These are phyloP conservation scores for Drosophila differens DNA, from an alignment of 2,888 invertebrate genomes.

Conservation along the genomic window DNA sequence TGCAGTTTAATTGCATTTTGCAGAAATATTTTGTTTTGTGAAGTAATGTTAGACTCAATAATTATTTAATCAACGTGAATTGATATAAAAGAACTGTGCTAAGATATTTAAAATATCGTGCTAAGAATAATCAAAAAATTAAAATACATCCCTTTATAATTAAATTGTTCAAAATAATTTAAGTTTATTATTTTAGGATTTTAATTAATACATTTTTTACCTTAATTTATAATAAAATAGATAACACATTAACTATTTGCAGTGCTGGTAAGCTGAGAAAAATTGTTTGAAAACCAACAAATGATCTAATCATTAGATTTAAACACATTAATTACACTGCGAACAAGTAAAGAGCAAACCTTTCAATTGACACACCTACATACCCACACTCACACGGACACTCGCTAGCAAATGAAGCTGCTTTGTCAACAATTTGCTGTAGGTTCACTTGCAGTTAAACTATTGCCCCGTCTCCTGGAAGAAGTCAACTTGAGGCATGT, in stretches of 20 bases:
- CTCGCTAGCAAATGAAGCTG: slow-evolving; percentile 23
- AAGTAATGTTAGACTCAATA: neutral
- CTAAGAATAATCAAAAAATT: neutral
- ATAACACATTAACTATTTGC: neutral
- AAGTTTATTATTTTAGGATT: neutral
- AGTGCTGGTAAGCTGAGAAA: neutral
- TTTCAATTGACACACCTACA: slow-evolving; percentile 7
- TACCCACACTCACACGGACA: neutral
- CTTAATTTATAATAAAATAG: neutral
- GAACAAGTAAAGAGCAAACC: slow-evolving; percentile 8
- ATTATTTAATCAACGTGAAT: neutral
- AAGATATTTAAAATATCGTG: neutral
- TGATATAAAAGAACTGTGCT: neutral
- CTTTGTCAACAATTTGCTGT: slow-evolving; percentile 57
- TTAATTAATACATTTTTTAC: neutral
- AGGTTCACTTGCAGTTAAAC: slow-evolving; percentile 50
- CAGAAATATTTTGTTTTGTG: neutral
- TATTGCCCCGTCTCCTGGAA: slow-evolving; percentile 51
- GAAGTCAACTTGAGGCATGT: slow-evolving; percentile 34
- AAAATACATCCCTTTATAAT: neutral
- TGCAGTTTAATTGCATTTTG: neutral
- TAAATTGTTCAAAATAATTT: neutral
- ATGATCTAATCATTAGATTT: slow-evolving; percentile 25
- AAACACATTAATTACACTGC: slow-evolving; percentile 9
- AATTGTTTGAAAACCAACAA: slow-evolving; percentile 6